Evolutionary conservation across 2,113 vertebrate genomes (phyloP), one percentile per base, ranked within the genome.

Genomic region (Phycodurus eques): DNA sequence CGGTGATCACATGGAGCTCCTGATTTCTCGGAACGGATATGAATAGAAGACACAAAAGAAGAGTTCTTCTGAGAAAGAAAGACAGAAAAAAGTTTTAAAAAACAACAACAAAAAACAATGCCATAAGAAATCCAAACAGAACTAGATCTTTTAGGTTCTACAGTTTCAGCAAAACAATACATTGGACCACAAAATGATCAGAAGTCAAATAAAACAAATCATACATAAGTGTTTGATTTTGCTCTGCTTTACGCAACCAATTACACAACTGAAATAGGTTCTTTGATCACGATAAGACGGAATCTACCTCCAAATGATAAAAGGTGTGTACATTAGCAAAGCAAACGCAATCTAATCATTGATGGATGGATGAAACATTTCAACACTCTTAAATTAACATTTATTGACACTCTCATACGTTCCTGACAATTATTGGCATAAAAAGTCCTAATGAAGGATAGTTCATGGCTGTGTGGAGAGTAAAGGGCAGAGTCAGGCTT

Each of bases 381-480:
- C 2, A 15, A 1, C 61, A 61, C 19, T n/a, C 2, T 2, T n/a
- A 12, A 10, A 67, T 65, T 33, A 71, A 49, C 27, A 59, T 46
- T 39, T 27, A 70, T 2, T 2, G 31, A 67, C 63, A 69, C 54
- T 4, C 19, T 63, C 61, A 20, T 35, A 61, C 20, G 35, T 33
- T 76, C 61, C 27, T 68, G 67, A 70, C 8, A 0, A 39, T 73
- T 74, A 75, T 69, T 66, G 68, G 60, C 66, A 12, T 63, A 64
- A 68, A 39, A 20, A n/a, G 77, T 73, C 71, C 15, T 71, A 76
- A 77, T 64, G 76, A 76, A 67, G 67, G 77, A 54, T 44, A 20
- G 69, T 86, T 85, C 79, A 76, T 31, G 2, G 53, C 71, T 12
- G 73, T 85, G 77, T 73, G 57, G 39, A 74, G 69, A 70, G 51